Evolutionary conservation across 2,113 vertebrate genomes (phyloP).

Genomic region (Danionella cerebrum): DNA sequence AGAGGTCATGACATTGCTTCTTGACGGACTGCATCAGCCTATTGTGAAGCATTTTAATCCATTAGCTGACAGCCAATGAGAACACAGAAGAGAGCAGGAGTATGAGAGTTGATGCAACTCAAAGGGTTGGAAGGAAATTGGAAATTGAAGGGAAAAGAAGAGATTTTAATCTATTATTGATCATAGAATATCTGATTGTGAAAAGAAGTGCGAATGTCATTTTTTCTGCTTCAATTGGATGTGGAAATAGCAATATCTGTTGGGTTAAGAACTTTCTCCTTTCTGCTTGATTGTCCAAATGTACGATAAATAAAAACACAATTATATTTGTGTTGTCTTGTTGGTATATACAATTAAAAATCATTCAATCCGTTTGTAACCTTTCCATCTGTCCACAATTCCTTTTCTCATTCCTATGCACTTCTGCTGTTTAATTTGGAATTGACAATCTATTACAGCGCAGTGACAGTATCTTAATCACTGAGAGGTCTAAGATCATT

Average conservation of each 20-base stretch:
- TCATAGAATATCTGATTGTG: constrained; percentile 17
- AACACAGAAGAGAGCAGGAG: not conserved
- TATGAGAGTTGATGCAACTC: constrained; percentile 6
- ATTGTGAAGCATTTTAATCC: constrained; percentile 69
- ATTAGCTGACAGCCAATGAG: constrained; percentile 67
- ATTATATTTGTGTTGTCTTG: too few species aligned
- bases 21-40: constrained; percentile 70
- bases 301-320: too few species aligned
- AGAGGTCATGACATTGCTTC: constrained; percentile 71
- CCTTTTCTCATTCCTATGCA: not conserved
- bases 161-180: constrained; percentile 61
- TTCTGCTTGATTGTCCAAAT: too few species aligned
- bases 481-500: constrained; percentile 73
- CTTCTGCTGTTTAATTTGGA: not conserved
- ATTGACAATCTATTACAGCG: constrained; percentile 68
- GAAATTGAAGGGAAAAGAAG: not conserved
- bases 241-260: too few species aligned
- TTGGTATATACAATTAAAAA: too few species aligned
- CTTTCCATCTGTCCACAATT: too few species aligned
- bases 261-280: too few species aligned
- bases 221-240: constrained; percentile 15
- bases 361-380: too few species aligned
- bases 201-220: not conserved
- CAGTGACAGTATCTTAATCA: constrained; percentile 76
- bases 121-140: not conserved